Conservation (phyloP, 2,113 vertebrate species). For the Bufo gargarizans region DNA sequence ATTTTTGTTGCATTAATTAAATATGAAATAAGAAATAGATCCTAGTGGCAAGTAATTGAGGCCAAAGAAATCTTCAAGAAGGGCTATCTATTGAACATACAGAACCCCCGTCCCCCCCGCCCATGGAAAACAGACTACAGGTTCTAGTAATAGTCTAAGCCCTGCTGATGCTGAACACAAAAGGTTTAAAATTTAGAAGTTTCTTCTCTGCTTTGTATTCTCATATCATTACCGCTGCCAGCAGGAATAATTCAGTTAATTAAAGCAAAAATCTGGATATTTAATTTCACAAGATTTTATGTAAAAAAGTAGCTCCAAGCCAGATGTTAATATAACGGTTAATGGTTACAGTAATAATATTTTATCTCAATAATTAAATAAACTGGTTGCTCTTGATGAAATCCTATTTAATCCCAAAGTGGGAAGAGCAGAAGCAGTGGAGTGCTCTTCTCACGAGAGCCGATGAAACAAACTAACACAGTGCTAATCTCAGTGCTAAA, state of each 20-base stretch:
- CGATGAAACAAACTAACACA: background rate
- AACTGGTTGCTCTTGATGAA: background rate
- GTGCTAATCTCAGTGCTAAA: slow-evolving; percentile 1
- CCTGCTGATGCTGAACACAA: background rate
- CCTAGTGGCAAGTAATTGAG: too few relatives aligned
- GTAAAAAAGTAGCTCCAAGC: background rate
- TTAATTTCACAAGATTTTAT: background rate
- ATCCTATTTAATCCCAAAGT: background rate
- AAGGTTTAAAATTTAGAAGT: background rate
- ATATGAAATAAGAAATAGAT: too few relatives aligned
- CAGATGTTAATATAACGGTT: background rate
- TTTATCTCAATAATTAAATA: slow-evolving; percentile 8
- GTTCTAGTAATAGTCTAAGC: background rate
- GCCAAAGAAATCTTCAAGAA: too few relatives aligned
- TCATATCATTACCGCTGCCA: background rate
- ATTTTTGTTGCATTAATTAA: too few relatives aligned
- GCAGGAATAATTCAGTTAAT: background rate
- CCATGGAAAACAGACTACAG: too few relatives aligned
- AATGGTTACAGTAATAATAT: background rate
- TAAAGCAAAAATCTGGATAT: background rate
- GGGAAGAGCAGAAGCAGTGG: background rate
- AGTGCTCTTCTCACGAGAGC: background rate
- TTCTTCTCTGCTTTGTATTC: background rate
- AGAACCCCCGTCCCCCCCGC: too few relatives aligned
- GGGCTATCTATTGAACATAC: too few relatives aligned